A percentile compares a stretch with the other conserved stretches of the same genome.
Evolutionary conservation across 2,797 vertebrate species (phyloP).

Genomic region (Stomatorhinus walkeri): DNA sequence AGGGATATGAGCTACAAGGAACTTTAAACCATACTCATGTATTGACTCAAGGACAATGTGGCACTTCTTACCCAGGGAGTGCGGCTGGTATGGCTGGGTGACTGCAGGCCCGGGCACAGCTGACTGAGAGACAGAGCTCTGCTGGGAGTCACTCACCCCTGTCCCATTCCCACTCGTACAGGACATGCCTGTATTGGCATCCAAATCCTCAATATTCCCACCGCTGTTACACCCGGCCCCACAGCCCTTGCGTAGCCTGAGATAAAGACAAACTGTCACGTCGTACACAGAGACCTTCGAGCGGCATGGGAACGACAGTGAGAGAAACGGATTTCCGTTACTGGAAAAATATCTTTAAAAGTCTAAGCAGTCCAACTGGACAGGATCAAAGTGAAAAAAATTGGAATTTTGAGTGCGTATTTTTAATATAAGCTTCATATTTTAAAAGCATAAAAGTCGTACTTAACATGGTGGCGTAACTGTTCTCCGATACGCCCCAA

Average conservation of each 20-base stretch:
- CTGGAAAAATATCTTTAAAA: neutral
- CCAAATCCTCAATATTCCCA: constrained; percentile 92
- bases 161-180: constrained; percentile 74
- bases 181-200: constrained; percentile 76
- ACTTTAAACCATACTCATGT: neutral
- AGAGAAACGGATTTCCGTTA: neutral
- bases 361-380: neutral
- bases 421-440: neutral
- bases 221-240: constrained; percentile 97
- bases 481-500: neutral
- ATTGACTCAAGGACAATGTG: neutral
- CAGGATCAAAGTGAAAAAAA: neutral
- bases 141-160: constrained; percentile 69
- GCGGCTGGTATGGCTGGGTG: constrained; percentile 70
- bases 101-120: constrained; percentile 66
- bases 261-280: neutral
- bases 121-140: constrained; percentile 73
- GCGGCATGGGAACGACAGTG: neutral
- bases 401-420: neutral
- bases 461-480: neutral
- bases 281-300: neutral
- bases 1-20: neutral
- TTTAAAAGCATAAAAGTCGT: neutral
- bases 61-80: constrained; percentile 66
- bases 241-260: constrained; percentile 88